Base-by-base conservation (phyloP, 2,888 invertebrate genomes). In the Anorthoa munda region DNA sequence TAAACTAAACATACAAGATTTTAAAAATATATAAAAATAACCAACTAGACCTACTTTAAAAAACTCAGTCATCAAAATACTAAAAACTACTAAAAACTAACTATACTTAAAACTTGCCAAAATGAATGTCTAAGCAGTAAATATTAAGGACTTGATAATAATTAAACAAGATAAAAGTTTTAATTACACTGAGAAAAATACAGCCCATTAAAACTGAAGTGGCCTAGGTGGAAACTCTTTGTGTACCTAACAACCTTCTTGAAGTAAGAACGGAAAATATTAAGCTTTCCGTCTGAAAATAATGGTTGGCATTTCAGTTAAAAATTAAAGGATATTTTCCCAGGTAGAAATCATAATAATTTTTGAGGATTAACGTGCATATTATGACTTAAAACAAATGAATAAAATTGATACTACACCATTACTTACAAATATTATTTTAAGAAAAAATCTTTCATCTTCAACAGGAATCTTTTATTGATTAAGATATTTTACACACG, bases 151-250 rank as follows among this genome's bases (percentile, higher is more conserved):
- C 48, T 64, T 45, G n/a, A n/a, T n/a, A n/a, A n/a, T 50, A 23
- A 46, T 72, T 48, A 45, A 23, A 70, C 31, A 63, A 65, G 31
- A 60, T 46, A 79, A 65, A 72, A 79, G 50, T 77, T 79, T 79
- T 65, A 77, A 79, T 65, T 71, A 71, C 72, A 45, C 26, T 1
- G 50, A 71, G 39, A 64, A 53, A 77, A 64, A 63, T 48, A 53
- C 17, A 51, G 46, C 5, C 11, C n/a, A 26, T 70, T 58, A 13
- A 17, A 51, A 21, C 13, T 31, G 31, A 67, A 77, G 51, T 61
- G 15, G 21, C 45, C 50, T 48, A 15, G 17, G 15, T 61, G 23
- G 17, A 71, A 48, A 55, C 23, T 73, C 13, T 9, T 72, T 21
- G 15, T 23, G 26, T n/a, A 21, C 7, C 1, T 53, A 45, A 13